Evolutionary conservation across 2,888 invertebrate species (phyloP).

Genomic region (Pristionchus entomophagus): DNA sequence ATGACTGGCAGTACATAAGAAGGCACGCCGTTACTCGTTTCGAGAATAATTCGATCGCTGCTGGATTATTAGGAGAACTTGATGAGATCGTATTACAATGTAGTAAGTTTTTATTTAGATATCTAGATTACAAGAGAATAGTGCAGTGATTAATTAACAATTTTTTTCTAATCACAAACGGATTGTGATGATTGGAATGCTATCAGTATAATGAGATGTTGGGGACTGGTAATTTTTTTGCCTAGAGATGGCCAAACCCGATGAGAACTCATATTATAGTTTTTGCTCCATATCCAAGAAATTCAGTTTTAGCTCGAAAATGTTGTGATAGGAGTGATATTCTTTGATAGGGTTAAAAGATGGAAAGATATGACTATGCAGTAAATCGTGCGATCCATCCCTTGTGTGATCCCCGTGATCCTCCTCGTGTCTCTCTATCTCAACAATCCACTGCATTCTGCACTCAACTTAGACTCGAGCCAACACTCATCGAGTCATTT

Average conservation of each 20-base stretch:
- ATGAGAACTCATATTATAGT: too few species aligned
- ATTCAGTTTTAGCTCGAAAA: too few species aligned
- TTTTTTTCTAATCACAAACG: too few species aligned
- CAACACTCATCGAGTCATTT: not conserved
- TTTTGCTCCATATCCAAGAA: too few species aligned
- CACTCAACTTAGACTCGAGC: not conserved
- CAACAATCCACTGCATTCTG: not conserved
- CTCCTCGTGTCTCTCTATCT: not conserved
- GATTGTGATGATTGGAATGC: too few species aligned
- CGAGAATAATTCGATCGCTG: conserved; percentile 53
- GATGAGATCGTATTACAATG: conserved; percentile 39
- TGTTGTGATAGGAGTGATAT: too few species aligned
- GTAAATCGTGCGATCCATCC: conserved; percentile 22
- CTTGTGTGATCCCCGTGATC: conserved; percentile 2
- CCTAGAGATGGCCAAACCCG: too few species aligned
- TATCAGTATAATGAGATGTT: too few species aligned
- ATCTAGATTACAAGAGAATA: too few species aligned
- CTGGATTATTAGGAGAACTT: conserved; percentile 53
- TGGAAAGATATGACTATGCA: not conserved
- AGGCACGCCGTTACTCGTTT: conserved; percentile 58
- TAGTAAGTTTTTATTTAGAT: not conserved
- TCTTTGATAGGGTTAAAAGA: not conserved
- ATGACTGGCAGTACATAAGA: conserved; percentile 63
- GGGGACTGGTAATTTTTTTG: too few species aligned
- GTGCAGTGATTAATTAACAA: too few species aligned